Evolutionary conservation across 2,888 invertebrate genomes (phyloP), one percentile per base, ranked within the genome.

Genomic region (Cynaeus angustus): DNA sequence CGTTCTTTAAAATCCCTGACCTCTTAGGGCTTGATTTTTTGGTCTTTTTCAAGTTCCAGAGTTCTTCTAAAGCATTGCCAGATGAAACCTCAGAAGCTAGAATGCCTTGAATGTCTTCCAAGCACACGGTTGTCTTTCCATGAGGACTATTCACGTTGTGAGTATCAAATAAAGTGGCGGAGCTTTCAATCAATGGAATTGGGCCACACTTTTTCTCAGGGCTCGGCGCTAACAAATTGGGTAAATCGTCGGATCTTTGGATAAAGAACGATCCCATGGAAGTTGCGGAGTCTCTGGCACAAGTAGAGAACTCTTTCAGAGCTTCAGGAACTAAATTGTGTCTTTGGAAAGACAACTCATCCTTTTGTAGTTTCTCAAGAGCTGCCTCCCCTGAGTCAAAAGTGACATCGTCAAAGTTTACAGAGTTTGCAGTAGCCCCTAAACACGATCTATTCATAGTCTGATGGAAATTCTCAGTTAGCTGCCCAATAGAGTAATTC

Each of bases 231-330:
- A 73, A 62, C 53, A 82, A 75, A 16, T 83, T 77, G 2, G 84
- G 83, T 3, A 86, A 75, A 71, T 81, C 79, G 26, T 85, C 85
- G 52, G 85, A 86, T 75, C 83, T 85, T 43, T 85, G 80, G 72
- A 80, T 78, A 69, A 88, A 88, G 77, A 84, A 88, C 74, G 85
- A 85, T 16, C 86, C 85, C 26, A 87, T 81, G 1, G 87, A 86
- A 41, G 84, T 72, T 65, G 76, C 67, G 4, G 74, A 72, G n/a
- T 69, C 62, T 33, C 33, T 33, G 9, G 7, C n/a, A 33, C 1
- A 33, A 9, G 4, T 4, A 0, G 68, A 68, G 50, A 56, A 48
- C 9, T 74, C 70, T 66, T 70, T 30, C 66, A 68, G 64, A 52
- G 69, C 37, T 33, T 62, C 0, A 38, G 81, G 81, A 14, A 81